Base-by-base conservation (phyloP, 2,797 vertebrate genomes). In the Pipistrellus nathusii region DNA sequence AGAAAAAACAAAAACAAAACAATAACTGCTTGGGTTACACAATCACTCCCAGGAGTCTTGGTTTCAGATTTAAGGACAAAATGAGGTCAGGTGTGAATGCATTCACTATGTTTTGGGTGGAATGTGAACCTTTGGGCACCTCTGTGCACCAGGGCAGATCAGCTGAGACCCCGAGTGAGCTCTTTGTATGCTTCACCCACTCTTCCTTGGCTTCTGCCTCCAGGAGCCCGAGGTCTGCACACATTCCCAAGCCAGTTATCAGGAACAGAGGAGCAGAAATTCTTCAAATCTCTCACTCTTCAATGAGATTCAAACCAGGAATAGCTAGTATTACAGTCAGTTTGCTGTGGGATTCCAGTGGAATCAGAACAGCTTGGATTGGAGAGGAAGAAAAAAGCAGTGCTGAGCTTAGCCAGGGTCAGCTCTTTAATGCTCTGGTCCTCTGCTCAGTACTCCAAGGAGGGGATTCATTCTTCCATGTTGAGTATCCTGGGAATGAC, bases 61-160 rank as follows among this genome's bases (percentile, higher is more conserved):
- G 30, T 90, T 94, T 96, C 75, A 76, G 64, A 90, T 80, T 86
- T 57, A 88, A 94, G 82, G 93, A 85, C 92, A 92, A 95, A 94
- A 93, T 30, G 82, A 95, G 30, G n/a, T 62, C 1, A 6, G n/a
- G 1, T 53, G 38, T 83, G 73, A 90, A 96, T 94, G 94, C 27
- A 78, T 96, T 94, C 82, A 30, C 85, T 90, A 69, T 78, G 55
- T 32, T 94, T 90, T 53, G 10, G 44, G 35, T 35, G 12, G 68
- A 78, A 57, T 59, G 0, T 53, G n/a, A 48, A 21, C 15, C 82
- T 48, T 14, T 73, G 51, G 89, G 3, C 11, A 68, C 46, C 86
- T 92, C 78, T 32, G 3, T 48, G 27, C 3, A 21, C 8, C 4
- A 20, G 30, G 38, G 0, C 18, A 48, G 87, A 55, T 59, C 48